Conservation (phyloP, 1,140 invertebrate genomes). For the Gryon sp. region DNA sequence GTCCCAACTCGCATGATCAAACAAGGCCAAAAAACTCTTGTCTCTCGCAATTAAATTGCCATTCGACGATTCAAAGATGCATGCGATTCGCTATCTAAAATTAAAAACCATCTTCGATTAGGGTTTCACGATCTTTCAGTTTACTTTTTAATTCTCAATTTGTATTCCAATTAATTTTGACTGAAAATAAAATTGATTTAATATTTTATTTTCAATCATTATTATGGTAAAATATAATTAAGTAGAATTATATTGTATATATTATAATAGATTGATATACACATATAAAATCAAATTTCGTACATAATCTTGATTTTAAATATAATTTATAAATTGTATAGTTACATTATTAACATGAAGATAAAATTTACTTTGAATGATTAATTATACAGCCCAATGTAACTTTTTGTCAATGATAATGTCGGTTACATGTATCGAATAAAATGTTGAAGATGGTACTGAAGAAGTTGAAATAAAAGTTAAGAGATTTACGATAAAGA, state of each 20-base stretch:
- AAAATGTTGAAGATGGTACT: conserved; percentile 33
- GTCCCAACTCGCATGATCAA: conserved; percentile 52
- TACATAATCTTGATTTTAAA: too few relatives aligned
- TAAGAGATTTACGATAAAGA: conserved; percentile 26
- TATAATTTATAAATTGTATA: too few relatives aligned
- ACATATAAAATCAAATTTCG: too few relatives aligned
- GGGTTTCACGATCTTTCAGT: conserved; percentile 57
- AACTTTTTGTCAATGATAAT: conserved; percentile 51
- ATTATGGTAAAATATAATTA: too few relatives aligned
- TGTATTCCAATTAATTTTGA: too few relatives aligned
- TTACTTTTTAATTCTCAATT: background rate
- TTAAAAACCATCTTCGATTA: conserved; percentile 64
- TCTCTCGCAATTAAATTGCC: conserved; percentile 53
- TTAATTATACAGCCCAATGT: conserved; percentile 33
- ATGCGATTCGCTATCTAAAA: conserved; percentile 63
- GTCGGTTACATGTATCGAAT: conserved; percentile 23
- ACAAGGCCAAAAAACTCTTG: conserved; percentile 56
- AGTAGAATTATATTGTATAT: too few relatives aligned
- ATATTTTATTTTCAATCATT: background rate
- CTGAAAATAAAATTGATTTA: background rate
- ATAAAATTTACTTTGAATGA: too few relatives aligned
- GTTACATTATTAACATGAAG: too few relatives aligned
- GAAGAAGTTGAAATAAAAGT: conserved; percentile 9
- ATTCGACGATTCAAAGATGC: conserved; percentile 58
- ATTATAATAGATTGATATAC: too few relatives aligned